These are phyloP conservation scores for Sebastes diaconus DNA, from an alignment of 2,797 vertebrate genomes.

Conservation along the genomic window DNA sequence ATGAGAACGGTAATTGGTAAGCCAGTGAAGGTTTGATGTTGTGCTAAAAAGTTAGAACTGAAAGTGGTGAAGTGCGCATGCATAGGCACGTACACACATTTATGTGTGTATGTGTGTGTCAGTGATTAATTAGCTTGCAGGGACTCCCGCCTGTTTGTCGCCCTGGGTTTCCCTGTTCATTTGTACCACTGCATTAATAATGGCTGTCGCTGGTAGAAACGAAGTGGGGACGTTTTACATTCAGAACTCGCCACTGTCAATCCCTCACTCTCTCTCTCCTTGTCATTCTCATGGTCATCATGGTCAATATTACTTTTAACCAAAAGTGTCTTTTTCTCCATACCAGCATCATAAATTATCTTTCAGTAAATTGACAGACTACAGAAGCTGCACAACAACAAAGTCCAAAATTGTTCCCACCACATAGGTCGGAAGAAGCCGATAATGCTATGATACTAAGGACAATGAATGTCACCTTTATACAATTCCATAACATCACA, in stretches of 20 bases:
- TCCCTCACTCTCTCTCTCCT: not conserved
- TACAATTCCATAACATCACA: not conserved
- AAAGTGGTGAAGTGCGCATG: not conserved
- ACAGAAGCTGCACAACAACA: not conserved
- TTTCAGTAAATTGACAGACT: not conserved
- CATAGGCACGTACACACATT: not conserved
- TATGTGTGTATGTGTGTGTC: slow-evolving; percentile 1
- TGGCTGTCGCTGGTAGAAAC: slow-evolving; percentile 38
- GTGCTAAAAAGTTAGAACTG: slow-evolving; percentile 25
- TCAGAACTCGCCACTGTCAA: not conserved
- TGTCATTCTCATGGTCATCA: not conserved
- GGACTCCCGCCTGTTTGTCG: slow-evolving; percentile 58
- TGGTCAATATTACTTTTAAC: not conserved
- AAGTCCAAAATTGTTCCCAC: not conserved
- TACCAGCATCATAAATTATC: not conserved
- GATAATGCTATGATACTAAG: not conserved
- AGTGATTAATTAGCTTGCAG: slow-evolving; percentile 67
- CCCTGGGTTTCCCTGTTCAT: slow-evolving; percentile 61
- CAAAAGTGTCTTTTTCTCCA: not conserved
- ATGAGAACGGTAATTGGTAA: slow-evolving; percentile 66
- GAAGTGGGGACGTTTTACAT: slow-evolving; percentile 28
- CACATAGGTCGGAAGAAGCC: not conserved
- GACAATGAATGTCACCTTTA: not conserved
- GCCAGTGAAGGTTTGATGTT: slow-evolving; percentile 41
- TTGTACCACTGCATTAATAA: slow-evolving; percentile 71